Conservation (phyloP, 2,113 vertebrate species). For the Athene noctua region DNA sequence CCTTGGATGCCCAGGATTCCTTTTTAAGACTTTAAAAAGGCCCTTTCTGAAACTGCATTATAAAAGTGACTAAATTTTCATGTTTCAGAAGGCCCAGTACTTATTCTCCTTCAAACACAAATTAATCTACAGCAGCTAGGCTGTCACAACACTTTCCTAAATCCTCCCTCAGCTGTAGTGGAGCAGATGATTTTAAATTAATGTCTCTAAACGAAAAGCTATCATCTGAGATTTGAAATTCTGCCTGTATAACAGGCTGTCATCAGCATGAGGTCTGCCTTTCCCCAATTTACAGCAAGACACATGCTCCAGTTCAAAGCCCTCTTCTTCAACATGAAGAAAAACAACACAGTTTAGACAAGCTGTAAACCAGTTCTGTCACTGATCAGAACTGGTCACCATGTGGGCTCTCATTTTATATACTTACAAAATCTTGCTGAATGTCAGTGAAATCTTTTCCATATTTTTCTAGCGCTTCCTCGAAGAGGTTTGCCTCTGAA, state of each 20-base stretch:
- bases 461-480: conserved; percentile 97
- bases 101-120: not conserved
- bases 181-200: conserved; percentile 12
- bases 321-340: not conserved
- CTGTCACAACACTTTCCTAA: not conserved
- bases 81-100: not conserved
- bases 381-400: not conserved
- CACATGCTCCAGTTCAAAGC: not conserved
- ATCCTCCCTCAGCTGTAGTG: not conserved
- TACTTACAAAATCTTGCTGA: conserved; percentile 97
- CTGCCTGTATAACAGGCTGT: not conserved
- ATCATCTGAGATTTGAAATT: conserved; percentile 5
- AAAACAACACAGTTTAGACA: not conserved
- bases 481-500: conserved; percentile 95
- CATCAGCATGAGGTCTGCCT: not conserved
- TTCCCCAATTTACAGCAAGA: not conserved
- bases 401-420: not conserved
- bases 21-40: not conserved
- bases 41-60: not conserved
- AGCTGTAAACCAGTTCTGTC: not conserved
- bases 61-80: not conserved
- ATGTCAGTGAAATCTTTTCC: conserved; percentile 99
- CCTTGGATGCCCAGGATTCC: not conserved
- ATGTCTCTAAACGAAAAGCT: not conserved
- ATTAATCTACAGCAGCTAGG: not conserved